These are phyloP conservation scores for Hydriomena furcata DNA, from an alignment of 2,888 invertebrate species.

Conservation along the genomic window DNA sequence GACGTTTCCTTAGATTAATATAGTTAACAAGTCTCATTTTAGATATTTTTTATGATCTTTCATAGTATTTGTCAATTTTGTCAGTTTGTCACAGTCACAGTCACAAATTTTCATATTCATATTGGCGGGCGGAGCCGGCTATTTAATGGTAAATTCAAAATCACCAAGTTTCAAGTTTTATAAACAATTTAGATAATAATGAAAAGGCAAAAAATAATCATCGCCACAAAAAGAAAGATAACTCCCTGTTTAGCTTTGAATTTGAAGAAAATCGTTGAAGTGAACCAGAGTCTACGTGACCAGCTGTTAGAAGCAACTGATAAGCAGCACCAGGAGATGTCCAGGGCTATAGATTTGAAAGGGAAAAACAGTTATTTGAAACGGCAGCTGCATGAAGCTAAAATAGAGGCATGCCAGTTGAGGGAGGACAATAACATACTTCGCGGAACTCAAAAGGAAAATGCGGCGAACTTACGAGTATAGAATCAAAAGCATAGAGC, in stretches of 20 bases:
- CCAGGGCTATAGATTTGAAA: constrained; percentile 66
- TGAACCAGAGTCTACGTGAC: constrained; percentile 50
- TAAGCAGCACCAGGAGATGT: constrained; percentile 74
- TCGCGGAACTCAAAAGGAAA: constrained; percentile 6
- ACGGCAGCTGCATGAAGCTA: constrained; percentile 47
- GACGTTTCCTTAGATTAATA: too few species aligned
- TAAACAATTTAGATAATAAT: constrained; percentile 31
- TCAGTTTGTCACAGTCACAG: too few species aligned
- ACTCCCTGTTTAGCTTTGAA: constrained; percentile 23
- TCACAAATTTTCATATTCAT: too few species aligned
- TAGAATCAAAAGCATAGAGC: constrained; percentile 43
- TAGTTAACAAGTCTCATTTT: too few species aligned
- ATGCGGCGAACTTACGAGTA: constrained; percentile 36
- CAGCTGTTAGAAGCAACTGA: constrained; percentile 54
- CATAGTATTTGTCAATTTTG: too few species aligned
- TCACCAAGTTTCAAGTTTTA: constrained; percentile 35
- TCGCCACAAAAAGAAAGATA: constrained; percentile 24
- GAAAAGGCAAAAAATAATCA: constrained; percentile 42
- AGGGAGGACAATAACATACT: constrained; percentile 38
- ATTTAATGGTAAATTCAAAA: constrained; percentile 28
- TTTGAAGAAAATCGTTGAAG: constrained; percentile 41
- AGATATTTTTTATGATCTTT: too few species aligned
- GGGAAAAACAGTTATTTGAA: constrained; percentile 54
- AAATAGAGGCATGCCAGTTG: constrained; percentile 45
- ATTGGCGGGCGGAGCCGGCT: too few species aligned